Conservation (phyloP, 2,797 vertebrate species). For the Oryzias sinensis region DNA sequence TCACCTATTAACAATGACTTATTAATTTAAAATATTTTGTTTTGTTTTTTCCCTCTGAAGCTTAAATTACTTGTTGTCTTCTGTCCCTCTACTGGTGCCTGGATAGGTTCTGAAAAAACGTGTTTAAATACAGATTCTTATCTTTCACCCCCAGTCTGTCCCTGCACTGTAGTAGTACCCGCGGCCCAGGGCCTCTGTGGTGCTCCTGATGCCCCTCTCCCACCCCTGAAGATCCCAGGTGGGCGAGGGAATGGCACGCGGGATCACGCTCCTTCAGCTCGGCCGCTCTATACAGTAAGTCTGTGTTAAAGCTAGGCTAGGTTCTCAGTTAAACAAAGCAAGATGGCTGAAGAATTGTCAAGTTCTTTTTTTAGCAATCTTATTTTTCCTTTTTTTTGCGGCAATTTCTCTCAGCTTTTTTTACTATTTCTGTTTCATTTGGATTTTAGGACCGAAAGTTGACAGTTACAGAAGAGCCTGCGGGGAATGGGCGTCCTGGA, state of each 20-base stretch:
- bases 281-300: conserved; percentile 79
- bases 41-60: background rate
- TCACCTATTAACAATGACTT: too few species aligned
- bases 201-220: conserved; percentile 99
- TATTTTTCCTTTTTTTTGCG: background rate
- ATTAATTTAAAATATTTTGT: background rate
- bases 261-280: conserved; percentile 99
- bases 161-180: conserved; percentile 84
- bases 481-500: conserved; percentile 75
- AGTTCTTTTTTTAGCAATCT: background rate
- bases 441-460: conserved; percentile 78
- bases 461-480: conserved; percentile 83
- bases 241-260: conserved; percentile 99
- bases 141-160: conserved; percentile 67
- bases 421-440: background rate
- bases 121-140: too few species aligned
- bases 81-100: background rate
- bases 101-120: too few species aligned
- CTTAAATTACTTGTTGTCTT: conserved; percentile 12
- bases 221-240: conserved; percentile 99
- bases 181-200: conserved; percentile 94
- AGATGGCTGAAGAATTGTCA: too few species aligned
- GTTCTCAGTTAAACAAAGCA: background rate
- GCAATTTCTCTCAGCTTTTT: too few species aligned
- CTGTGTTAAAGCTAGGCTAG: background rate